Conservation (phyloP, 2,888 invertebrate genomes). For the Antheraea yamamai region DNA sequence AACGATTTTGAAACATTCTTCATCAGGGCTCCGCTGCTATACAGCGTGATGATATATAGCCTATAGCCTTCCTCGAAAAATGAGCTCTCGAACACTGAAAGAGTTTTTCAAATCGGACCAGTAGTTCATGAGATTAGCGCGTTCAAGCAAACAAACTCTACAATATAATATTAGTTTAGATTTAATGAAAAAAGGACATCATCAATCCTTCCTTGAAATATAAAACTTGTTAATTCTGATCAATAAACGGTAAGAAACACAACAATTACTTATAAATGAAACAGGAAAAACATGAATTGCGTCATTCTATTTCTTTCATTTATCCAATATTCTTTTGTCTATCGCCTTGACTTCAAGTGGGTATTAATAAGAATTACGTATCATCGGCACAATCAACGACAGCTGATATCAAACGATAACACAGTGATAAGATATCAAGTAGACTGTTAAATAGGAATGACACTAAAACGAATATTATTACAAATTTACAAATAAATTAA, state of each 20-base stretch:
- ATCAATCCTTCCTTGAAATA: background rate
- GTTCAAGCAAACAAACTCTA: no score
- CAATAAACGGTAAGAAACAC: background rate
- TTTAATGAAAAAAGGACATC: background rate
- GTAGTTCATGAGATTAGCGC: no score
- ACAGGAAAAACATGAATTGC: background rate
- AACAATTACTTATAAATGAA: background rate
- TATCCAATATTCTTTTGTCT: background rate
- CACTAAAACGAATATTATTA: background rate
- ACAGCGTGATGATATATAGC: no score
- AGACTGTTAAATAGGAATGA: background rate
- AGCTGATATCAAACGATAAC: background rate
- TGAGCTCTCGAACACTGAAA: no score
- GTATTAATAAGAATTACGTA: constrained; percentile 16
- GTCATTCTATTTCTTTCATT: background rate
- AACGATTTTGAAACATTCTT: no score
- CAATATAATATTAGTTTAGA: no score
- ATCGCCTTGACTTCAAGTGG: constrained; percentile 16
- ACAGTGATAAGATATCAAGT: background rate
- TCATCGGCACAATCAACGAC: background rate
- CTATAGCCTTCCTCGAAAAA: no score
- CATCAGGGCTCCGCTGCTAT: no score
- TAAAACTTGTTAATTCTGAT: background rate
- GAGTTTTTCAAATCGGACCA: no score
- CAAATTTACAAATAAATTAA: constrained; percentile 6